phyloP scores from a whole-genome alignment of 1,140 invertebrate genomes.

The Bathynomus jamesi region DNA sequence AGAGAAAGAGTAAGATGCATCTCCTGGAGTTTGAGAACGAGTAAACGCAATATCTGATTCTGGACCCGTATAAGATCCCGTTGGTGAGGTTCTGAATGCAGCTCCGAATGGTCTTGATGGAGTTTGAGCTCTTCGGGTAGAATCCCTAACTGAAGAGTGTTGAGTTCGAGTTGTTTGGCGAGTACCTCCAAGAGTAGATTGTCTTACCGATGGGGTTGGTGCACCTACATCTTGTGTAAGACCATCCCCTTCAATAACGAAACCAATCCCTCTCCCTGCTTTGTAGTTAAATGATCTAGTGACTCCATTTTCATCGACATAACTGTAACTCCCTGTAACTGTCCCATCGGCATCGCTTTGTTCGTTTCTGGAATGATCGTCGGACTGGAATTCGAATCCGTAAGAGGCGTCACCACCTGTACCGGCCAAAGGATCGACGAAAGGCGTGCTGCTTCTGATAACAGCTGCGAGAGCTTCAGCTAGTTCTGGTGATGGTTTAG shows the following conservation, averaged over 20 bases:
- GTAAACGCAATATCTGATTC: not conserved
- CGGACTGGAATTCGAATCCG: conserved; percentile 37
- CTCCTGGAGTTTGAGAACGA: too few species aligned
- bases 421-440: conserved; percentile 22
- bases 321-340: conserved; percentile 41
- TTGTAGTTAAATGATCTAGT: conserved; percentile 26
- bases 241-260: conserved; percentile 29
- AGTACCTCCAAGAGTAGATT: not conserved
- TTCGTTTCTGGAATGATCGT: conserved; percentile 36
- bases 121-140: not conserved
- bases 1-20: conserved; percentile 27
- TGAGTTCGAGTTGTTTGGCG: not conserved
- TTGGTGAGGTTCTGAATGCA: too few species aligned
- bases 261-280: conserved; percentile 32
- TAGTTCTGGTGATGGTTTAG: not conserved
- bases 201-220: not conserved
- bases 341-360: conserved; percentile 37
- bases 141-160: not conserved
- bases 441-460: not conserved
- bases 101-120: not conserved
- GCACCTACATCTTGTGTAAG: conserved; percentile 13
- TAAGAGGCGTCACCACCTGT: conserved; percentile 32
- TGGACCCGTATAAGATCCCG: too few species aligned
- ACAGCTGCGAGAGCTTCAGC: not conserved
- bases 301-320: conserved; percentile 38